Base-by-base conservation (phyloP, 2,797 vertebrate genomes). In the Sebastes diploproa region DNA sequence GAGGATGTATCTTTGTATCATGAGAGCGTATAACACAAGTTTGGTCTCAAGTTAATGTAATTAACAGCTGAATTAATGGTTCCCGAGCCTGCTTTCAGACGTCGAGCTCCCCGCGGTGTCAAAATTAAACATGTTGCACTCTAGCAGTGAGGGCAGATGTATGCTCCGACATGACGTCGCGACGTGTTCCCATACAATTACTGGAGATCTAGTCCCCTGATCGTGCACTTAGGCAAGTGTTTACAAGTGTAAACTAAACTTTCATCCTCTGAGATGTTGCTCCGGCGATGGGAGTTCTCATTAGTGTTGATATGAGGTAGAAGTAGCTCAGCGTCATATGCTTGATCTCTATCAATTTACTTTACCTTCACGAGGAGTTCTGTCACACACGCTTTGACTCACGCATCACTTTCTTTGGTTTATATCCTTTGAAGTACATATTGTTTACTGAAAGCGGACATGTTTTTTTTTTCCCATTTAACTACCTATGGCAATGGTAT, bases 271-370 rank as follows among this genome's bases (percentile, higher is more conserved):
- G 80, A 87, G 80, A 89, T 67, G 72, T 29, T 72, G 71, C 60
- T 73, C 46, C 61, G 29, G 50, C 30, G 8, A 68, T 70, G 38
- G 63, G 74, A 65, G 71, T 29, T 82, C 89, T 91, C 88, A 91
- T 94, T 92, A 92, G 82, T 11, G 23, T 32, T 12, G 66, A 82
- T 80, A 89, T 89, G 78, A 84, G 71, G 75, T 59, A 63, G 77
- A 78, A 78, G 78, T 22, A 79, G 60, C 82, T 78, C 80, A 27
- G 60, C 75, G 58, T 76, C 72, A 23, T 67, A 46, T 52, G 46
- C 84, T 90, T 89, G 77, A 90, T 91, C 87, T 84, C 76, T 27
- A 62, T 85, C 84, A 86, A 78, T 86, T 84, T 67, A 22, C 75
- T 77, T 81, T 76, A 81, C 50, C 61, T 79, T 77, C 18, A 4